A percentile compares a stretch with the other conserved stretches of the same genome.
Evolutionary conservation across 2,797 vertebrate genomes (phyloP).

Genomic region (Macropus fuliginosus): DNA sequence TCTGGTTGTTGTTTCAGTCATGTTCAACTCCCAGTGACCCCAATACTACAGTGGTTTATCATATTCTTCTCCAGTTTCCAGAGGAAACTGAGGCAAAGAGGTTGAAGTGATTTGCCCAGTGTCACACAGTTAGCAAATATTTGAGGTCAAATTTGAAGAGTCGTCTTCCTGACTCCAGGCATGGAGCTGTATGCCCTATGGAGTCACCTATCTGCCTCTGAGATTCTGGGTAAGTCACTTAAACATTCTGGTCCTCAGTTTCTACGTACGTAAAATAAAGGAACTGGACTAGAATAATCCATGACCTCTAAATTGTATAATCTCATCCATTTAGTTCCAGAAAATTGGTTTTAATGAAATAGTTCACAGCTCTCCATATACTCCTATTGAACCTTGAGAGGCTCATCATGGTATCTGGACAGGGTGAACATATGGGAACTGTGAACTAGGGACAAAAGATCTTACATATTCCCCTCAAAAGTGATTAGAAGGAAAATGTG

Average conservation of each 20-base stretch:
- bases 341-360: neutral
- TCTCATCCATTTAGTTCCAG: neutral
- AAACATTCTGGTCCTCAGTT: neutral
- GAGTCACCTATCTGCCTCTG: neutral
- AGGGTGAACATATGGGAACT: neutral
- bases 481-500: neutral
- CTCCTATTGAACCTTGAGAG: neutral
- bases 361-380: neutral
- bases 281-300: neutral
- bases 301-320: neutral
- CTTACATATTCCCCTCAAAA: neutral
- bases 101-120: neutral
- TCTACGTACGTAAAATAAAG: neutral
- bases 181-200: neutral
- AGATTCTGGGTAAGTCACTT: neutral
- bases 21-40: no score
- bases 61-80: slow-evolving; percentile 47
- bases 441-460: neutral
- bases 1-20: no score
- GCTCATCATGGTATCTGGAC: neutral
- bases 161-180: neutral
- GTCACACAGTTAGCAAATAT: neutral
- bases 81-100: slow-evolving; percentile 4
- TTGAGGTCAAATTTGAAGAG: neutral
- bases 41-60: neutral